Percentiles rank a stretch among this genome's conserved stretches.
Evolutionary conservation across 2,113 vertebrate genomes (phyloP).

Genomic region (Neoarius graeffei): DNA sequence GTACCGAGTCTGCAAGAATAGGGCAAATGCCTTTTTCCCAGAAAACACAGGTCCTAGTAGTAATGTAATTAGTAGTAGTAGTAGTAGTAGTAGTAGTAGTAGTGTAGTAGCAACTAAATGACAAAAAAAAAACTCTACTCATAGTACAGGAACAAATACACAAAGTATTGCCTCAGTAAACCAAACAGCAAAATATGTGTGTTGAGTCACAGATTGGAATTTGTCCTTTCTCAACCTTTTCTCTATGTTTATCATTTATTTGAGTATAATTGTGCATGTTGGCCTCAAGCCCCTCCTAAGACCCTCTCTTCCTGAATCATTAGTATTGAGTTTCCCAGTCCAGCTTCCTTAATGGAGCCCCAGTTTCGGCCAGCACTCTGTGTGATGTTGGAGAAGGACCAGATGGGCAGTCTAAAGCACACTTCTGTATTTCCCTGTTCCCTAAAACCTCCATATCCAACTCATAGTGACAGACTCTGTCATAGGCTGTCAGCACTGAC

Average conservation of each 20-base stretch:
- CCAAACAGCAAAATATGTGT: background rate
- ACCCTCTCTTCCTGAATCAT: constrained; percentile 53
- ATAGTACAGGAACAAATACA: background rate
- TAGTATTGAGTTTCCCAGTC: constrained; percentile 63
- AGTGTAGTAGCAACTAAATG: background rate
- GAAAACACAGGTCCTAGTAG: background rate
- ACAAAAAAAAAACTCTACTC: background rate
- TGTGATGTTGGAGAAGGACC: constrained; percentile 57
- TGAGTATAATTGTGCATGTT: constrained; percentile 53
- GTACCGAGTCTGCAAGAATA: background rate
- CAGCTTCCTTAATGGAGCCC: constrained; percentile 52
- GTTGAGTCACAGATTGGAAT: background rate
- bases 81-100: background rate
- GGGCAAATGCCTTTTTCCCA: background rate
- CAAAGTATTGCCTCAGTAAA: background rate
- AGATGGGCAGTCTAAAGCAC: constrained; percentile 53
- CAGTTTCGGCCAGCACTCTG: constrained; percentile 45
- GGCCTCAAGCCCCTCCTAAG: constrained; percentile 56
- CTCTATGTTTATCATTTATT: constrained; percentile 50
- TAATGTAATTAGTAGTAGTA: background rate
- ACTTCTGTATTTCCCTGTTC: constrained; percentile 41
- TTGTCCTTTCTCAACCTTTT: background rate
- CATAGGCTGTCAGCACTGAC: constrained; percentile 56
- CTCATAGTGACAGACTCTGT: constrained; percentile 57
- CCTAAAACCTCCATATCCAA: constrained; percentile 42